phyloP scores from a whole-genome alignment of 1,140 invertebrate species.

The Bombus waltoni region DNA sequence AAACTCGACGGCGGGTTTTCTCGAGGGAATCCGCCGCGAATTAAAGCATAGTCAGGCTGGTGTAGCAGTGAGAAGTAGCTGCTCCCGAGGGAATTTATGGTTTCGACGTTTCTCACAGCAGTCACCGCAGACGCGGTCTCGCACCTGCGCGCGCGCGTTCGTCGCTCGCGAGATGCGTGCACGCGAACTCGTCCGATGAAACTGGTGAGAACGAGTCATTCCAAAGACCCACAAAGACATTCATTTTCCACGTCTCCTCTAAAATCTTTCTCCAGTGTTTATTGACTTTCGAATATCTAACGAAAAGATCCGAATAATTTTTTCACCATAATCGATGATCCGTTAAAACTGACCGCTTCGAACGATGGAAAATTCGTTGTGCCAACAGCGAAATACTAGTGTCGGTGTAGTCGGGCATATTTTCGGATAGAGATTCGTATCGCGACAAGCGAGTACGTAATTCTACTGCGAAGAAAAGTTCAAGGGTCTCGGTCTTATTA shows the following conservation, averaged over 20 bases:
- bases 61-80: constrained; percentile 25
- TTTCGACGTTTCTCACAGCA: constrained; percentile 63
- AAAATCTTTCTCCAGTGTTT: background rate
- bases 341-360: too few relatives aligned
- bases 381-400: background rate
- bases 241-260: background rate
- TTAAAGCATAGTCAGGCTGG: constrained; percentile 30
- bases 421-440: background rate
- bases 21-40: constrained; percentile 38
- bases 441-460: background rate
- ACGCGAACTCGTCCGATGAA: background rate
- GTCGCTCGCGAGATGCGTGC: background rate
- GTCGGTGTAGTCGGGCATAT: background rate
- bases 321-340: too few relatives aligned
- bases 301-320: too few relatives aligned
- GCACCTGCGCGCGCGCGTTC: constrained; percentile 26
- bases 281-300: too few relatives aligned
- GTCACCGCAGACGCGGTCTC: constrained; percentile 26
- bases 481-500: background rate
- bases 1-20: constrained; percentile 1
- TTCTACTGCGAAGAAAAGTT: background rate
- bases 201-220: background rate
- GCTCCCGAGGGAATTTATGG: constrained; percentile 57
- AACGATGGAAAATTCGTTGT: background rate
- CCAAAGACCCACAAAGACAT: background rate